Percentiles rank a stretch among this genome's conserved stretches.
Conservation (phyloP, 2,888 invertebrate genomes). For the Osedax fenrisi region DNA sequence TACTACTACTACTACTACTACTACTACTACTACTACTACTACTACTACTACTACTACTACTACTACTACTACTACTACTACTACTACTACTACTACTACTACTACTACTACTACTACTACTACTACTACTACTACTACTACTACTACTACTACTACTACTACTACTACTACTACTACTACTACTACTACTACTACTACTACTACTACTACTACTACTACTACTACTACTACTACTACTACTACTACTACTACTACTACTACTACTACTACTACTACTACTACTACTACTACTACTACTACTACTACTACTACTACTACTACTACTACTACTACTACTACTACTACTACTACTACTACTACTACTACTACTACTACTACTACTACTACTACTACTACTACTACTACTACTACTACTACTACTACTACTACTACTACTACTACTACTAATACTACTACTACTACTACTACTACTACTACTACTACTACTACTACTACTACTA, state of each 20-base stretch:
- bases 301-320: conserved; percentile 20
- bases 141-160: background rate
- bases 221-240: conserved; percentile 17
- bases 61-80: background rate
- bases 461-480: conserved; percentile 20
- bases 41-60: background rate
- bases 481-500: conserved; percentile 25
- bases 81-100: background rate
- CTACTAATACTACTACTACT: conserved; percentile 18
- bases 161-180: background rate
- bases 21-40: background rate
- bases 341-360: conserved; percentile 21
- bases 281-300: conserved; percentile 20
- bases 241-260: conserved; percentile 19
- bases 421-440: background rate
- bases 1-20: background rate
- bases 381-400: conserved; percentile 25
- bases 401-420: conserved; percentile 17
- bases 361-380: conserved; percentile 19
- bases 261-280: conserved; percentile 17
- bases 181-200: background rate
- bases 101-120: background rate
- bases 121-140: background rate
- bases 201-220: conserved; percentile 13
- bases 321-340: conserved; percentile 19